Percentiles rank a stretch among this genome's conserved stretches.
These are phyloP conservation scores for Cydia strobilella DNA, from an alignment of 1,140 invertebrate species.

Conservation along the genomic window DNA sequence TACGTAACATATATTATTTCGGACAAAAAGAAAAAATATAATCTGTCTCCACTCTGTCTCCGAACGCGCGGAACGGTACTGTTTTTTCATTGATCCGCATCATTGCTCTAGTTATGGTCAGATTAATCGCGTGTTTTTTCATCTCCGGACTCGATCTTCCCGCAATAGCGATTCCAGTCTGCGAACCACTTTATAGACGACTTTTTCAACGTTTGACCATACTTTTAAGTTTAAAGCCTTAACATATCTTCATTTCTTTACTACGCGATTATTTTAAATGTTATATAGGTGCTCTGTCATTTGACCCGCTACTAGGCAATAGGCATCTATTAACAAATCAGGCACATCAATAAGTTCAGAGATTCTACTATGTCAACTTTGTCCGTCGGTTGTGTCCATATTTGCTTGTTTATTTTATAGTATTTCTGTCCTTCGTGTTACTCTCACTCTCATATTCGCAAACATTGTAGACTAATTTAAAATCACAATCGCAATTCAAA, in stretches of 20 bases:
- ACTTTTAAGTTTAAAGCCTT: background rate
- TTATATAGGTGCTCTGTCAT: no score
- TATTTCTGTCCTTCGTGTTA: background rate
- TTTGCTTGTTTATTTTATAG: background rate
- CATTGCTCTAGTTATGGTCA: constrained; percentile 23
- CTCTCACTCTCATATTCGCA: background rate
- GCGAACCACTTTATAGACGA: background rate
- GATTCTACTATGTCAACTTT: background rate
- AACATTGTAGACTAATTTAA: constrained; percentile 16
- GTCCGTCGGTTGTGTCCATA: no score
- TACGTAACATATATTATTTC: no score
- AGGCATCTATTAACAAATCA: background rate
- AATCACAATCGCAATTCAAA: constrained; percentile 35
- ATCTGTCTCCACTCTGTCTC: no score
- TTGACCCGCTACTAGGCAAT: background rate
- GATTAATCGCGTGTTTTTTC: constrained; percentile 9
- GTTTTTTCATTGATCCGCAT: background rate
- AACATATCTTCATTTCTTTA: background rate
- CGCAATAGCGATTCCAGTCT: background rate
- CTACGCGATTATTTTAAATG: no score
- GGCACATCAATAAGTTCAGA: background rate
- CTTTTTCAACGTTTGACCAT: background rate
- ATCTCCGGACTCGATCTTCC: constrained; percentile 8
- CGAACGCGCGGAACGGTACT: constrained; percentile 6
- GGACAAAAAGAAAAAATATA: no score